These are phyloP conservation scores for Drosophila lini DNA, from an alignment of 1,140 invertebrate genomes.

Conservation along the genomic window DNA sequence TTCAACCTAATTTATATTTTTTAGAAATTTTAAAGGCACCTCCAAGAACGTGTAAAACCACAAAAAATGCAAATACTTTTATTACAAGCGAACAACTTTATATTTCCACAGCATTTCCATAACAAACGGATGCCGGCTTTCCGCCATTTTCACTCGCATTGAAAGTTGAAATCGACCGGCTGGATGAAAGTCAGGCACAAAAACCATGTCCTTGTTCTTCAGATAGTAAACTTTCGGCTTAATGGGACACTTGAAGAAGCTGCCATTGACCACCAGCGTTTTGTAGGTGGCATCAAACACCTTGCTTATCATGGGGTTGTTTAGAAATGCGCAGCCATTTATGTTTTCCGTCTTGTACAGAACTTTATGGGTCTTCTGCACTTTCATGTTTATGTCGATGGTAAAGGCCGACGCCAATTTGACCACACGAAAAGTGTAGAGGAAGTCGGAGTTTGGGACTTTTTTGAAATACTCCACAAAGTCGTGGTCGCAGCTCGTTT, in stretches of 20 bases:
- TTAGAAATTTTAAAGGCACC: neutral
- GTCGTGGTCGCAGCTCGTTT: constrained; percentile 45
- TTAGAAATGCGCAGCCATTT: constrained; percentile 41
- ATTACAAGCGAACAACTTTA: constrained; percentile 44
- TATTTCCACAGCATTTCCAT: constrained; percentile 60
- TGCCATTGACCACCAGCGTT: constrained; percentile 49
- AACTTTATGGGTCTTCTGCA: constrained; percentile 16
- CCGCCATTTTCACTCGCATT: constrained; percentile 15
- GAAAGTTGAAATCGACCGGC: constrained; percentile 29
- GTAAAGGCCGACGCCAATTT: constrained; percentile 14
- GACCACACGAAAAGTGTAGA: constrained; percentile 37
- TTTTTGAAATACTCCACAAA: constrained; percentile 40
- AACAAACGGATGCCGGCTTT: constrained; percentile 15
- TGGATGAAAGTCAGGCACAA: constrained; percentile 17
- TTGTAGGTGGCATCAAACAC: constrained; percentile 22
- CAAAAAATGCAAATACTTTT: constrained; percentile 39
- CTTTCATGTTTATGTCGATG: constrained; percentile 26
- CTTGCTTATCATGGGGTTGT: constrained; percentile 29
- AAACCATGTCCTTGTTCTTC: neutral
- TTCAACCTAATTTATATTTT: neutral
- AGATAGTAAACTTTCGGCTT: constrained; percentile 31
- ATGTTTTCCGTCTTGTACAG: constrained; percentile 42
- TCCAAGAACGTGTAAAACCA: neutral
- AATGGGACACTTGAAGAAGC: constrained; percentile 55
- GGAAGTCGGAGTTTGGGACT: neutral